phyloP scores from a whole-genome alignment of 23 tunicate species.

The Oikopleura dioica region DNA sequence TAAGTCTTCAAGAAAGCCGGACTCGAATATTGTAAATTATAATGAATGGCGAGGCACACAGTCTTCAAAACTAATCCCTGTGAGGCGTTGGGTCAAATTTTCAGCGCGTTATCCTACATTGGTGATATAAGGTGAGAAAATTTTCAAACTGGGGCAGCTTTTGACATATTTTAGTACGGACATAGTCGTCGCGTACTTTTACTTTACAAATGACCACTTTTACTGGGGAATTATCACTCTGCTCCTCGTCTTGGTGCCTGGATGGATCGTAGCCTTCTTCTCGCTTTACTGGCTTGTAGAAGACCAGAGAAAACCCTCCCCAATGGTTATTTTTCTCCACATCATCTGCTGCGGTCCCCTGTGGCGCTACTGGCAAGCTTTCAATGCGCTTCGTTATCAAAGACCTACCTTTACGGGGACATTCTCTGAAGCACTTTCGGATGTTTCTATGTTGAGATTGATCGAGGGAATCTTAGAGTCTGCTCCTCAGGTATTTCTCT shows the following conservation, averaged over 20 bases:
- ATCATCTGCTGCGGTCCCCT: not conserved
- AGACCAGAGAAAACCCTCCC: not conserved
- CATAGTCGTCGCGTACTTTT: not conserved
- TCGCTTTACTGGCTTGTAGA: not conserved
- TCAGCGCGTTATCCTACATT: too few relatives aligned
- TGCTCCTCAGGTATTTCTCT: conserved; percentile 7
- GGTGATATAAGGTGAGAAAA: too few relatives aligned
- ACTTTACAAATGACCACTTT: not conserved
- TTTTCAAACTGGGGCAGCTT: too few relatives aligned
- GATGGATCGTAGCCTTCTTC: not conserved
- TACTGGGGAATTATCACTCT: not conserved
- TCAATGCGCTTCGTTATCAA: not conserved
- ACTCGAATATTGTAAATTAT: too few relatives aligned
- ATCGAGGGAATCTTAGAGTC: not conserved
- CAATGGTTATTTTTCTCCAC: not conserved
- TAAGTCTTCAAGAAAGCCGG: too few relatives aligned
- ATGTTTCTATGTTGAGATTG: not conserved
- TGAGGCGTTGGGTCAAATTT: too few relatives aligned
- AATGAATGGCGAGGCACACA: too few relatives aligned
- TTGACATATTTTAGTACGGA: not conserved
- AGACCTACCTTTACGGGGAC: not conserved
- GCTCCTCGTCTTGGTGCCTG: not conserved
- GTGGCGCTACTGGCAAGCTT: not conserved
- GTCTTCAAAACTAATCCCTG: too few relatives aligned
- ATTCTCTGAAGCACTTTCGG: not conserved